phyloP scores from a whole-genome alignment of 1,140 invertebrate genomes.

The Camponotus vicinus region DNA sequence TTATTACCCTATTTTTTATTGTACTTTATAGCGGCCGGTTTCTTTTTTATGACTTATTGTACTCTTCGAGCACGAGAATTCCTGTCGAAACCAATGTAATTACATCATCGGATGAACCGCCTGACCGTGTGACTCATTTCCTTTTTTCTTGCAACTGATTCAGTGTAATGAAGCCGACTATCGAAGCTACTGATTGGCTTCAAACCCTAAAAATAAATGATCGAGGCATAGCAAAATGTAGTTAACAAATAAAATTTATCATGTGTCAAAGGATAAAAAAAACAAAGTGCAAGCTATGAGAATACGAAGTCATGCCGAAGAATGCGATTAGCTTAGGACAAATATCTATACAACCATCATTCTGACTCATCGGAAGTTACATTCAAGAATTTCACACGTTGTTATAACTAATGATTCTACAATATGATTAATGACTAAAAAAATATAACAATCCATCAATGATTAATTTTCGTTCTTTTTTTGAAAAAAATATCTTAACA shows the following conservation, averaged over 20 bases:
- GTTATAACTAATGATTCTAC: no score
- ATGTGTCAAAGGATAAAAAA: no score
- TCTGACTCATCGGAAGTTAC: no score
- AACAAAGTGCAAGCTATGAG: background rate
- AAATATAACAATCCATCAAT: no score
- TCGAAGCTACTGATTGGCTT: slow-evolving; percentile 5
- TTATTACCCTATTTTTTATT: background rate
- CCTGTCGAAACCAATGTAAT: slow-evolving; percentile 31
- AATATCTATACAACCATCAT: background rate
- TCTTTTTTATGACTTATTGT: background rate
- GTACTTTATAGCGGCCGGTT: background rate
- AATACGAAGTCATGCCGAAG: background rate
- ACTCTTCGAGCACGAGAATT: slow-evolving; percentile 16
- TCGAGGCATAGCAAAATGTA: background rate
- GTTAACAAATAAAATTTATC: background rate
- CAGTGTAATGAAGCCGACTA: background rate
- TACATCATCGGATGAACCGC: slow-evolving; percentile 53
- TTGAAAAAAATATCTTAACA: background rate
- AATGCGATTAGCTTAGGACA: background rate
- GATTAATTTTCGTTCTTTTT: background rate
- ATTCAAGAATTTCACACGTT: no score
- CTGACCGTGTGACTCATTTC: slow-evolving; percentile 66
- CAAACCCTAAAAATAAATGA: background rate
- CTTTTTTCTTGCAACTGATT: slow-evolving; percentile 57
- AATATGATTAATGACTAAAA: no score